These are phyloP conservation scores for Chaetodon trifascialis DNA, from an alignment of 2,113 vertebrate species.

Conservation along the genomic window DNA sequence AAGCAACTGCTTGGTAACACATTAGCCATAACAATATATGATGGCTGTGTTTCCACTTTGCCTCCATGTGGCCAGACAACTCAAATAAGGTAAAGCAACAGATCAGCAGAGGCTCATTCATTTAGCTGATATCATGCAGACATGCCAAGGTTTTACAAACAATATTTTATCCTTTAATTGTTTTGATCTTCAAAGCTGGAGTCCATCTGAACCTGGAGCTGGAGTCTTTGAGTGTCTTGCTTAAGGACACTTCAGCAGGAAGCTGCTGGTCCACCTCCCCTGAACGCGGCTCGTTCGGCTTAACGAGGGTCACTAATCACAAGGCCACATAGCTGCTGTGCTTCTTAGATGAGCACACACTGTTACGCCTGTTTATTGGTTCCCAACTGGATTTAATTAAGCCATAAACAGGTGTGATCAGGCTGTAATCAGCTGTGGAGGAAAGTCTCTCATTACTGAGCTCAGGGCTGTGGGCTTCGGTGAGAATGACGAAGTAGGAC, in stretches of 20 bases:
- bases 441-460: slow-evolving; percentile 42
- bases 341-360: slow-evolving; percentile 24
- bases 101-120: background rate
- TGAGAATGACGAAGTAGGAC: slow-evolving; percentile 50
- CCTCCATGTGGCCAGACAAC: background rate
- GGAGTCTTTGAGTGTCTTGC: background rate
- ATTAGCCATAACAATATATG: background rate
- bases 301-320: background rate
- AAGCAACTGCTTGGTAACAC: too few relatives aligned
- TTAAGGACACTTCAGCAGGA: background rate
- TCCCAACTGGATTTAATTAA: slow-evolving; percentile 66
- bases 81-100: background rate
- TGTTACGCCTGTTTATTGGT: slow-evolving; percentile 55
- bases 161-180: background rate
- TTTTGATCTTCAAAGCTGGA: background rate
- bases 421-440: slow-evolving; percentile 48
- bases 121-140: background rate
- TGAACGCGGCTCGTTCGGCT: background rate
- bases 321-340: background rate
- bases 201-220: background rate
- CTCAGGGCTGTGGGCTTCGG: slow-evolving; percentile 21
- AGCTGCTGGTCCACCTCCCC: background rate
- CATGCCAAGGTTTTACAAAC: background rate
- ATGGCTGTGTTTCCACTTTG: too few relatives aligned
- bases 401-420: slow-evolving; percentile 65